phyloP scores from a whole-genome alignment of 2,888 invertebrate species.

The Dione vanillae region DNA sequence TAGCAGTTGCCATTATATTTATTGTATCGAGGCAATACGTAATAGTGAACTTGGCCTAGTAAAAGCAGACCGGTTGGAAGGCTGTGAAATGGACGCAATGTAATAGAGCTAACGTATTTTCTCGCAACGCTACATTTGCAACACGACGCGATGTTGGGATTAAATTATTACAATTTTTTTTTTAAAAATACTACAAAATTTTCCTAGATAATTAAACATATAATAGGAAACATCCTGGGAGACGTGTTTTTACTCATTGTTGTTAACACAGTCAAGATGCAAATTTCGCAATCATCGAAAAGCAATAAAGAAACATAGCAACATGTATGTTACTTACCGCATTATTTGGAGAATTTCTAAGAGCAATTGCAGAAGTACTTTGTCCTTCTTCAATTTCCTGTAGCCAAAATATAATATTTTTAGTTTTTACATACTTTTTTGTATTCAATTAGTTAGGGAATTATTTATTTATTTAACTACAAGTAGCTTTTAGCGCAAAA shows the following conservation, averaged over 20 bases:
- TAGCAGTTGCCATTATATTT: constrained; percentile 25
- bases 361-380: neutral
- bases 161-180: too few species aligned
- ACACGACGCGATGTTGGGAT: neutral
- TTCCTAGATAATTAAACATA: neutral
- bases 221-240: neutral
- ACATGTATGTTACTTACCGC: constrained; percentile 19
- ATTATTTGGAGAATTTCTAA: constrained; percentile 16
- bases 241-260: neutral
- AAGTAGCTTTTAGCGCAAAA: neutral
- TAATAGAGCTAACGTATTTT: constrained; percentile 27
- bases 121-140: constrained; percentile 18
- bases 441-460: neutral
- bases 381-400: constrained; percentile 15
- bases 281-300: too few species aligned
- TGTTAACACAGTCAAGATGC: neutral
- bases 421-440: neutral
- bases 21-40: constrained; percentile 40
- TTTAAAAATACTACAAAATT: too few species aligned
- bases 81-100: constrained; percentile 45
- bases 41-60: constrained; percentile 61
- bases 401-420: constrained; percentile 13
- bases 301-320: too few species aligned
- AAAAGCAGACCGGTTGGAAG: constrained; percentile 53
- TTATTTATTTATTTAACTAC: neutral